phyloP scores from a whole-genome alignment of 2,113 vertebrate species.

The Syrmaticus mikado region DNA sequence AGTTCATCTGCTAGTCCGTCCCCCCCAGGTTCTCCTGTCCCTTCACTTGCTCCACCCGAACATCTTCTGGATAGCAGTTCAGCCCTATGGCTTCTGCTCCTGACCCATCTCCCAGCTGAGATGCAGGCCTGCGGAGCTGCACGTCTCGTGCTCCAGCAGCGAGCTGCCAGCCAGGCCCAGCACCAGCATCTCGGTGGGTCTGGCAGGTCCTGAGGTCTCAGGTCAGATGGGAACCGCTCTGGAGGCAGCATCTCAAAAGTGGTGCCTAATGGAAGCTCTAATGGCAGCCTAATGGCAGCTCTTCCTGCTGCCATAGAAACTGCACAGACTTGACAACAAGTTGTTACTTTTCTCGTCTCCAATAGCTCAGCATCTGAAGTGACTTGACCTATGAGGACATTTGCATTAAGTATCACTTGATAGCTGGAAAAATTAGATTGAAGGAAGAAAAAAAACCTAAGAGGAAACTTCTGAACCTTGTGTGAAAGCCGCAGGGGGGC shows the following conservation, averaged over 20 bases:
- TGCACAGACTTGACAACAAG: neutral
- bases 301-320: constrained; percentile 59
- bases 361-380: neutral
- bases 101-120: neutral
- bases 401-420: neutral
- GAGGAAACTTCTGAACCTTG: neutral
- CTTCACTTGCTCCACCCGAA: neutral
- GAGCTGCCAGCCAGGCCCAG: neutral
- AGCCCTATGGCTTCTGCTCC: neutral
- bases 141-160: neutral
- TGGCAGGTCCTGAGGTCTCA: neutral
- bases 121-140: neutral
- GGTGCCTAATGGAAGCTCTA: neutral
- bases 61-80: neutral
- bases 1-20: neutral
- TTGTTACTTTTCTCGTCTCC: constrained; percentile 4
- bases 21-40: neutral
- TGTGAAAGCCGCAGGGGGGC: neutral
- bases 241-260: neutral
- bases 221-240: neutral
- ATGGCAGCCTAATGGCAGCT: neutral
- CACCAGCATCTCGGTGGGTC: rapidly evolving
- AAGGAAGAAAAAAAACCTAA: neutral
- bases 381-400: constrained; percentile 25
- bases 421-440: neutral